Evolutionary conservation across 2,797 vertebrate genomes (phyloP), one percentile per base, ranked within the genome.

Genomic region (Caiman crocodilus): DNA sequence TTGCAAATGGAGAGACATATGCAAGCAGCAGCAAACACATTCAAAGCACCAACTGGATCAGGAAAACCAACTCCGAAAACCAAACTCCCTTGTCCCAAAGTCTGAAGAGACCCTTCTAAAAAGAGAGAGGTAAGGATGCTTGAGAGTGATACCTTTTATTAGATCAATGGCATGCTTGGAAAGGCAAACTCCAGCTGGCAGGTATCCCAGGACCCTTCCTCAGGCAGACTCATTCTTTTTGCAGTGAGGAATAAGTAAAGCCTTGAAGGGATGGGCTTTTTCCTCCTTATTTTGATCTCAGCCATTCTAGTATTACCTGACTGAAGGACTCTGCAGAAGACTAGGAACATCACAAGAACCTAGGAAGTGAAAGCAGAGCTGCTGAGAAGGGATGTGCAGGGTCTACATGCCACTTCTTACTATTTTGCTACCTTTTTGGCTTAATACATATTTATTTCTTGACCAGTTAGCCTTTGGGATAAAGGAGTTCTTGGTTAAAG

Each of bases 1-100:
- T 18, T 64, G 89, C 87, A 21, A 14, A 12, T 9, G 0, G 11
- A 4, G 25, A 7, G 59, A 18, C 32, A 16, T 50, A 14, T 50
- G 21, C 35, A 35, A 75, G 78, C 61, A 35, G 78, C n/a, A 64
- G n/a, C 15, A 71, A 71, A 71, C 12, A 32, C 21, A 71, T 42
- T 25, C 69, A 71, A 21, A 42, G 25, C 35, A 71, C 35, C 25
- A 35, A 42, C 69, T 4, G 73, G 67, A 20, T 5, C 77, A 78
- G 89, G 79, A 35, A 74, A 73, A 42, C 23, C 35, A 14, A 17
- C 28, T 69, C 30, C 65, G 35, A 69, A 18, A 0, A 0, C 42
- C 78, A 2, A 0, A 58, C 50, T 26, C 6, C 4, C 2, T 73
- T 81, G 69, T 25, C 26, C 23, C 1, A 4, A 30, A 23, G 21